Evolutionary conservation across 2,113 vertebrate species (phyloP).

Genomic region (Stomatorhinus ivindoensis): DNA sequence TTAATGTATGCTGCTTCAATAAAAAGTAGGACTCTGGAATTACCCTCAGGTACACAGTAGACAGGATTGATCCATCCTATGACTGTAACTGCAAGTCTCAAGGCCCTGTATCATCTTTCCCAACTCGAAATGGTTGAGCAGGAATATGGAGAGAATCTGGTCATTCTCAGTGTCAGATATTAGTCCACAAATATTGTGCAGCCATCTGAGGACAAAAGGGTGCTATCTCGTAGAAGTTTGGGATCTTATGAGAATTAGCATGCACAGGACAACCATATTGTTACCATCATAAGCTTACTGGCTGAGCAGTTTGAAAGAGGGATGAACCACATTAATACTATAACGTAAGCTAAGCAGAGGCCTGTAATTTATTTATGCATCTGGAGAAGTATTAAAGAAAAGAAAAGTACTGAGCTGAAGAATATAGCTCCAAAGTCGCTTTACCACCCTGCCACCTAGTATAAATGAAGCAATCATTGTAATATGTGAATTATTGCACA

Average conservation of each 20-base stretch:
- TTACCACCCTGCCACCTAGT: neutral
- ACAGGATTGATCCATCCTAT: constrained; percentile 34
- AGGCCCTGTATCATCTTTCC: constrained; percentile 37
- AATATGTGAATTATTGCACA: neutral
- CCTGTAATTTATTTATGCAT: neutral
- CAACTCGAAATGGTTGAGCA: constrained; percentile 48
- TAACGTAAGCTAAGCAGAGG: neutral
- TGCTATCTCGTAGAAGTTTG: neutral
- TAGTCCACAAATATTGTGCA: constrained; percentile 34
- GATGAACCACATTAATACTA: neutral
- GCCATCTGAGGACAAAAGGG: constrained; percentile 21
- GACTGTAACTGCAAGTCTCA: constrained; percentile 39
- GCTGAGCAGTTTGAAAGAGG: neutral
- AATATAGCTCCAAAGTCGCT: neutral
- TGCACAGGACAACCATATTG: neutral
- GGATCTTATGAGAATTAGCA: neutral
- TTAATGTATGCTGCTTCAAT: neutral
- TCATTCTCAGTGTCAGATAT: constrained; percentile 37
- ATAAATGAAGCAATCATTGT: neutral
- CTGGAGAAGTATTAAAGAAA: neutral
- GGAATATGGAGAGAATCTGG: constrained; percentile 36
- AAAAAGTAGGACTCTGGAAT: neutral
- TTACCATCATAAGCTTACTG: neutral
- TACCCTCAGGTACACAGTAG: neutral
- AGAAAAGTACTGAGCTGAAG: neutral